Conservation (phyloP, 2,888 invertebrate genomes). For the Myathropa florea region DNA sequence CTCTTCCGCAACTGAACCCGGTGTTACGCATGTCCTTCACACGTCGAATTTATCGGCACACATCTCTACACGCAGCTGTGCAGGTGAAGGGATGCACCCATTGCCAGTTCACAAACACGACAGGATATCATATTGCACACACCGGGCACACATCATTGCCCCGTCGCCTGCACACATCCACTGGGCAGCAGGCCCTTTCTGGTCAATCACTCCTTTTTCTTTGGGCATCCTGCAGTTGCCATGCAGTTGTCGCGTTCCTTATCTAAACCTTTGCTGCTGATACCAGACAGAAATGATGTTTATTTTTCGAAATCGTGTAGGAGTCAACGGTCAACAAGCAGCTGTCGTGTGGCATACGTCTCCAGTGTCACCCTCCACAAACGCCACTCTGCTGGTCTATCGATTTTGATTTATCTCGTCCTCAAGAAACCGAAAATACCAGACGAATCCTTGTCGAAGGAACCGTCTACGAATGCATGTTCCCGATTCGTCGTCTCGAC, state of each 20-base stretch:
- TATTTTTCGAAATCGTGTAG: constrained; percentile 45
- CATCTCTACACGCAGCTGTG: constrained; percentile 40
- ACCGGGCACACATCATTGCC: not conserved
- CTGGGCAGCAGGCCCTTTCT: constrained; percentile 28
- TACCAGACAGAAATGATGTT: constrained; percentile 9
- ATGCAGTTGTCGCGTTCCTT: constrained; percentile 15
- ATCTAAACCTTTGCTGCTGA: constrained; percentile 21
- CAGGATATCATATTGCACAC: constrained; percentile 64
- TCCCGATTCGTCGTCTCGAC: not conserved
- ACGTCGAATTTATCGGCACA: not conserved
- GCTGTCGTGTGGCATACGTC: constrained; percentile 48
- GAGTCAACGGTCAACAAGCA: constrained; percentile 57
- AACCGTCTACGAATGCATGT: not conserved
- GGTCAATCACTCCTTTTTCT: constrained; percentile 58
- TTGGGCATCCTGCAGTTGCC: not conserved
- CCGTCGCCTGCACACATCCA: constrained; percentile 32
- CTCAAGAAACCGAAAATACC: constrained; percentile 27
- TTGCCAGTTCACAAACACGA: constrained; percentile 40
- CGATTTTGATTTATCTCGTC: constrained; percentile 37
- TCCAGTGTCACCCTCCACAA: constrained; percentile 18
- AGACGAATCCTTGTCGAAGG: constrained; percentile 28
- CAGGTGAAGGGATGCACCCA: constrained; percentile 64
- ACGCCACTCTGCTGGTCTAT: constrained; percentile 30
- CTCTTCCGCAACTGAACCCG: not conserved
- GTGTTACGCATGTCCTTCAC: not conserved